These are phyloP conservation scores for Plotosus lineatus DNA, from an alignment of 2,113 vertebrate genomes.

Conservation along the genomic window DNA sequence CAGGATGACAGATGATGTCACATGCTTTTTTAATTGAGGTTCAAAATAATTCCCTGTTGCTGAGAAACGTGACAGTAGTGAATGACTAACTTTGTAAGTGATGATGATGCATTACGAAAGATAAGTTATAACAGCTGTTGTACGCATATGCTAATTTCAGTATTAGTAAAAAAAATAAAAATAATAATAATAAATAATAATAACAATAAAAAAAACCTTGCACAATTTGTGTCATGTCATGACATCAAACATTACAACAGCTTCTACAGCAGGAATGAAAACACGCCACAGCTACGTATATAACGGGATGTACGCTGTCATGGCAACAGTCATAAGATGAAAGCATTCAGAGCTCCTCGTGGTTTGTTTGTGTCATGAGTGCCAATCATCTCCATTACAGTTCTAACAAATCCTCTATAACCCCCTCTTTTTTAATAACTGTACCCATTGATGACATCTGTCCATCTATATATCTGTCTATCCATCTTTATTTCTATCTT, in stretches of 20 bases:
- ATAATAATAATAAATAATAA: too few species aligned
- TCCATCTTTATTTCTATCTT: too few species aligned
- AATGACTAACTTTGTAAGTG: neutral
- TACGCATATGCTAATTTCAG: neutral
- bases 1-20: neutral
- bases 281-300: too few species aligned
- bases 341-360: neutral
- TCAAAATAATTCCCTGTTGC: neutral
- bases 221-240: neutral
- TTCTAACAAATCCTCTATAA: too few species aligned
- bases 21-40: too few species aligned
- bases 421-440: too few species aligned
- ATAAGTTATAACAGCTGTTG: neutral
- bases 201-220: too few species aligned
- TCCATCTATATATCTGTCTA: too few species aligned
- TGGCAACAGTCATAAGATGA: neutral
- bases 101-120: neutral
- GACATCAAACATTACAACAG: neutral
- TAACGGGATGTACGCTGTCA: neutral
- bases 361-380: neutral
- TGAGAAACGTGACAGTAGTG: neutral
- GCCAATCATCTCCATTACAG: too few species aligned
- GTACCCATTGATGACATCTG: too few species aligned
- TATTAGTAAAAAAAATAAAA: too few species aligned
- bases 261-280: neutral